Evolutionary conservation across 1,140 invertebrate species (phyloP).

Genomic region (Drosophila equinoxialis): DNA sequence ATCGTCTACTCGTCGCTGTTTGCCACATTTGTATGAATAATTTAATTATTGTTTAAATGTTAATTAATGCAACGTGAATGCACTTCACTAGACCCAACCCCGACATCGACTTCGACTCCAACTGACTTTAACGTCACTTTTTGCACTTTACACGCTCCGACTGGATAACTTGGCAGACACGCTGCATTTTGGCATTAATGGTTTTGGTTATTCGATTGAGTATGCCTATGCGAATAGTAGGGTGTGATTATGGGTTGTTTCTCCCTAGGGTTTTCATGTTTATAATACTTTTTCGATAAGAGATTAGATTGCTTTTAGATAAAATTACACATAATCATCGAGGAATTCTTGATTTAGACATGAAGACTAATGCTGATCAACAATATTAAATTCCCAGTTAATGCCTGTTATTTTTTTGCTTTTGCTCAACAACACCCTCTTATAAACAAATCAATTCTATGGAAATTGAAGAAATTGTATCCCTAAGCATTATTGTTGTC

Average conservation of each 20-base stretch:
- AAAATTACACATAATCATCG: too few species aligned
- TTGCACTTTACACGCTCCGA: conserved; percentile 40
- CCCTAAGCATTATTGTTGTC: background rate
- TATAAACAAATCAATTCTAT: background rate
- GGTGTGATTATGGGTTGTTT: background rate
- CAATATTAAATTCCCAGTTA: too few species aligned
- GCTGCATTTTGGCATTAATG: conserved; percentile 78
- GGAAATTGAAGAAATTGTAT: background rate
- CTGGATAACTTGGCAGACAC: conserved; percentile 78
- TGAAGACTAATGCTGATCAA: too few species aligned
- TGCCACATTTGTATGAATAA: conserved; percentile 82
- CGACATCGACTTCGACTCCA: conserved; percentile 33
- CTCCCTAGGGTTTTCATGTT: too few species aligned
- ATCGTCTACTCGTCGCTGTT: conserved; percentile 33
- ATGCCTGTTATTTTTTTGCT: background rate
- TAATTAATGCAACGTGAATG: conserved; percentile 81
- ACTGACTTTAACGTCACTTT: conserved; percentile 12
- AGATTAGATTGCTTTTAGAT: too few species aligned
- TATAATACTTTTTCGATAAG: too few species aligned
- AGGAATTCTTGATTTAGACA: too few species aligned
- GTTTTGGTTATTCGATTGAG: conserved; percentile 49
- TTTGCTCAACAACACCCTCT: too few species aligned
- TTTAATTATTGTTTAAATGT: conserved; percentile 83
- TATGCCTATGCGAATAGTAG: conserved; percentile 13
- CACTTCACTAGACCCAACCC: conserved; percentile 33